These are phyloP conservation scores for Aurelia aurita complex sp. Pacific DNA, from an alignment of 30 jellyfish, hydroid and myxozoan species.

Conservation along the genomic window DNA sequence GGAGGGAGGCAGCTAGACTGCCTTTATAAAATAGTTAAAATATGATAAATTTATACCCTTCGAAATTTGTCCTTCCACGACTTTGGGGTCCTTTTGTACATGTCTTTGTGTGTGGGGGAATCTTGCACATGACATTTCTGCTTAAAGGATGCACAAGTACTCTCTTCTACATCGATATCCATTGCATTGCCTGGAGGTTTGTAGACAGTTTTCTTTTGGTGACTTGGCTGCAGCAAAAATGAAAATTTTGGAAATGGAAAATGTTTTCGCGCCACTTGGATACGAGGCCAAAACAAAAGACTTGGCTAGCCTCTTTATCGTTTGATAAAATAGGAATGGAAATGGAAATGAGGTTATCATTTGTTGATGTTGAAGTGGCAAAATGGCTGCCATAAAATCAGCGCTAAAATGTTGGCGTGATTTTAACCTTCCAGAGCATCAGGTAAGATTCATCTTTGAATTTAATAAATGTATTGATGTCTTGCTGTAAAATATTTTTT, in stretches of 20 bases:
- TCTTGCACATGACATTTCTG: constrained; percentile 1
- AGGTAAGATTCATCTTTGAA: constrained; percentile 35
- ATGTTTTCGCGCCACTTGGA: too few species aligned
- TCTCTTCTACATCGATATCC: constrained; percentile 25
- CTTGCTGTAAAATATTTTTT: too few species aligned
- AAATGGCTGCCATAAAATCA: constrained; percentile 87
- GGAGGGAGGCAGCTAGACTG: too few species aligned
- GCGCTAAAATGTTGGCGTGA: constrained; percentile 93
- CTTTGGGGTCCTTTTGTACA: constrained; percentile 56
- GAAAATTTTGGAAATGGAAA: neutral
- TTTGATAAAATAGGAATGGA: neutral
- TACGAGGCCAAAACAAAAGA: neutral
- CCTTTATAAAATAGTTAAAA: neutral
- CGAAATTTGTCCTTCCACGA: constrained; percentile 88
- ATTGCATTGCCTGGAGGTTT: neutral
- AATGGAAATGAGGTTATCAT: neutral
- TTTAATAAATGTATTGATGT: too few species aligned
- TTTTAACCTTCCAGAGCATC: constrained; percentile 84
- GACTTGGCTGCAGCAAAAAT: neutral
- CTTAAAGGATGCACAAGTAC: neutral
- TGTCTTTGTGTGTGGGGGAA: constrained; percentile 29
- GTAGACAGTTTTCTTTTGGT: neutral
- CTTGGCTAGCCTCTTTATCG: neutral
- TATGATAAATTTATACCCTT: constrained; percentile 23
- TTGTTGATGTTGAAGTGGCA: constrained; percentile 66